Evolutionary conservation across 2,113 vertebrate genomes (phyloP).

Genomic region (Pseudonaja textilis): DNA sequence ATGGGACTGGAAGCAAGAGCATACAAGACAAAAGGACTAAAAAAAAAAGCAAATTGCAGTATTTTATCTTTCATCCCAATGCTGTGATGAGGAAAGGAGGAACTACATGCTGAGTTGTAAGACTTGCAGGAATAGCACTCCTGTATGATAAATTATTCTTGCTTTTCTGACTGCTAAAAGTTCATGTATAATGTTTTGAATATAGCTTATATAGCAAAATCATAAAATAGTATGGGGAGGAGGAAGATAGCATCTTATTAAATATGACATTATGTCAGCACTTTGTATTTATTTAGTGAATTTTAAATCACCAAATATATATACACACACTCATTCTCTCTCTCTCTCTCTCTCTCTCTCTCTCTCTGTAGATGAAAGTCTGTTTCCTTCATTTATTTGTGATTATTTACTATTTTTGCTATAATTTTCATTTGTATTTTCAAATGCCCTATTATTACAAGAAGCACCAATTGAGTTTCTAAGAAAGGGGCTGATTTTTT

Average conservation of each 20-base stretch:
- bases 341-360: too few relatives aligned
- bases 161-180: not conserved
- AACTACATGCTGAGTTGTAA: not conserved
- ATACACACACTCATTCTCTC: too few relatives aligned
- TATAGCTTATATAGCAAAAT: not conserved
- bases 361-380: not conserved
- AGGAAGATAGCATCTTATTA: not conserved
- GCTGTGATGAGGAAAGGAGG: not conserved
- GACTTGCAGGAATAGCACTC: not conserved
- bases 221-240: not conserved
- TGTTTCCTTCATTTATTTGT: not conserved
- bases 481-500: not conserved
- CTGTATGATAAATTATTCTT: not conserved
- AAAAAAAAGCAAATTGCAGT: not conserved
- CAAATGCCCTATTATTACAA: not conserved
- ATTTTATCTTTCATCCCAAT: not conserved
- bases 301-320: not conserved
- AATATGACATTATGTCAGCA: not conserved
- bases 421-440: not conserved
- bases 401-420: not conserved
- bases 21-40: not conserved
- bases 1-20: not conserved
- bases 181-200: not conserved
- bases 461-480: not conserved
- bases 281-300: not conserved